Evolutionary conservation across 2,113 vertebrate species (phyloP), one percentile per base, ranked within the genome.

Genomic region (Aythya baeri): DNA sequence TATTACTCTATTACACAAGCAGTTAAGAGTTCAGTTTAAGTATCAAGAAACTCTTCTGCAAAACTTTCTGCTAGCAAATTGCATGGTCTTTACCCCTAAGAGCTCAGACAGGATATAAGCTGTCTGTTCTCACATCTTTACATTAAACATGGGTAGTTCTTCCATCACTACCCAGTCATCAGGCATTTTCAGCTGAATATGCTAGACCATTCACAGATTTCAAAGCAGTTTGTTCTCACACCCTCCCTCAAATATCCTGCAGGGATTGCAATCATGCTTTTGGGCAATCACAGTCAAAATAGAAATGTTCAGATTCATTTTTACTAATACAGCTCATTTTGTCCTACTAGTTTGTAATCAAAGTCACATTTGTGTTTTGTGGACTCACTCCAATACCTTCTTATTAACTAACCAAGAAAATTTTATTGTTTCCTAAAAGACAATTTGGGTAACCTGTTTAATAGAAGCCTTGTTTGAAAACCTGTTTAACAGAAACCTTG

Each of bases 281-380:
- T 36, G 25, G 72, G 71, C 87, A 95, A 97, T 94, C 62, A 84
- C 4, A 71, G 26, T 59, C 84, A 96, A 86, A 72, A 59, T 16
- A 67, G 22, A 62, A 91, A 79, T 20, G 11, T n/a, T 80, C 72
- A 44, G 20, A 7, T 94, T 95, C 44, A 58, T 76, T 92, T 81
- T 88, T 55, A 73, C 43, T 65, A 62, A 83, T 25, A 41, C 43
- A 58, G 67, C 52, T 94, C 55, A 46, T 80, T 91, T 86, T 92
- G 8, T 41, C 2, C 1, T 91, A 43, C 32, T 62, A 54, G 27
- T 55, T 89, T 86, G 20, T 77, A 83, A 61, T 91, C 74, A 46
- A 82, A 91, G 44, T 72, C 75, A 18, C n/a, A 43, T 78, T 38
- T 5, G 0, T 58, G 20, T 55, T 89, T 79, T 78, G 31, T 58